Evolutionary conservation across 2,888 invertebrate genomes (phyloP).

Genomic region (Taphrorychus bicolor): DNA sequence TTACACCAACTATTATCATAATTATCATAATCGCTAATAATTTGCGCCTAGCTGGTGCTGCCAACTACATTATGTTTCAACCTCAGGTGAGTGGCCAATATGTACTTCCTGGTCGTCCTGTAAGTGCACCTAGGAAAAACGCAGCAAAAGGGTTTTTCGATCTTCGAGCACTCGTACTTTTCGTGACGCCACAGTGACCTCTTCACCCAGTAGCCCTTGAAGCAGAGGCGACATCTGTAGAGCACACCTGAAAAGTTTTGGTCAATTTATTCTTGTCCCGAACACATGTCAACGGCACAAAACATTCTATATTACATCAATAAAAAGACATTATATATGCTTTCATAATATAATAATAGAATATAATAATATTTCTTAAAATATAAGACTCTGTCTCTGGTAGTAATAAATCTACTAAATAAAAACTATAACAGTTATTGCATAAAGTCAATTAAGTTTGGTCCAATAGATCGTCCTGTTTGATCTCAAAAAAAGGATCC

Average conservation of each 20-base stretch:
- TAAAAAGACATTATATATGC: too few species aligned
- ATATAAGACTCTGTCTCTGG: too few species aligned
- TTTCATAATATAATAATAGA: neutral
- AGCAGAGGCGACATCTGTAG: neutral
- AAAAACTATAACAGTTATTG: too few species aligned
- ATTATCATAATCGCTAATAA: too few species aligned
- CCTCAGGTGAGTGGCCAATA: conserved; percentile 36
- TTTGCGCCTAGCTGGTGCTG: conserved; percentile 9
- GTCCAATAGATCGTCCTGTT: neutral
- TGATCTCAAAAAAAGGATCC: conserved; percentile 18
- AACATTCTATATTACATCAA: too few species aligned
- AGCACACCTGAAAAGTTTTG: conserved; percentile 27
- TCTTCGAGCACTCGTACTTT: conserved; percentile 47
- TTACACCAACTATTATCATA: too few species aligned
- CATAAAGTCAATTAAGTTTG: too few species aligned
- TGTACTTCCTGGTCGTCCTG: conserved; percentile 36
- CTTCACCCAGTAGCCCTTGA: neutral
- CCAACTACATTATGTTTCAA: conserved; percentile 35
- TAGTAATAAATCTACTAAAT: too few species aligned
- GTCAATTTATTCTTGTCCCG: too few species aligned
- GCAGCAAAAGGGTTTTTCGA: conserved; percentile 27
- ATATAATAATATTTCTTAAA: neutral
- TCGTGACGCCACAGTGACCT: conserved; percentile 15
- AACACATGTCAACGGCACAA: too few species aligned
- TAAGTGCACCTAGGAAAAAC: conserved; percentile 26